Conservation (phyloP, 2,113 vertebrate species). For the Xenus cinereus region DNA sequence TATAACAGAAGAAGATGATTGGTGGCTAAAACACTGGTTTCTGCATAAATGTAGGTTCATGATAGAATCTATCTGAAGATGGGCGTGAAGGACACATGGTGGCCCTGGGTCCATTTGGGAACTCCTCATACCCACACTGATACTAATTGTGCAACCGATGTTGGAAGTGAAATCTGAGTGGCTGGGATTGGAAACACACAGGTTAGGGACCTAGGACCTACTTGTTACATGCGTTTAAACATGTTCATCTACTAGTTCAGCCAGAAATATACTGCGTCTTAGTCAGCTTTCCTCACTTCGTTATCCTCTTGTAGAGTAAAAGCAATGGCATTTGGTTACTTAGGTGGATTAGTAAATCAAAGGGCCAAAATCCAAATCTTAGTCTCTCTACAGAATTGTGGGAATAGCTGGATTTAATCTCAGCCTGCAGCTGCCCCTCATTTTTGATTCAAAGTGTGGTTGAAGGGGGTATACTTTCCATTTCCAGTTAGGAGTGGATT, state of each 20-base stretch:
- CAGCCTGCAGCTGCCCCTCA: background rate
- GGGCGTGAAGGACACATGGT: background rate
- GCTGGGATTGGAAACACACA: background rate
- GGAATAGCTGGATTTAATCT: background rate
- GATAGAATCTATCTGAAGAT: background rate
- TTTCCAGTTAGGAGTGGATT: background rate
- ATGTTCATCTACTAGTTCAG: background rate
- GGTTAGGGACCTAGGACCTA: background rate
- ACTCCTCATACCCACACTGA: background rate
- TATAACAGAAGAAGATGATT: background rate
- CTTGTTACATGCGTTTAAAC: background rate
- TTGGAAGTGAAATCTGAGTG: background rate
- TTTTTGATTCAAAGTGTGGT: background rate
- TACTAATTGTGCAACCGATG: background rate
- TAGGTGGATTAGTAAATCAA: background rate
- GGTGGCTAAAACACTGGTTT: background rate
- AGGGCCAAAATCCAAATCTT: background rate
- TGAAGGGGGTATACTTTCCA: conserved; percentile 1
- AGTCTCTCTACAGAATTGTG: background rate
- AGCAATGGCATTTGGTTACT: background rate
- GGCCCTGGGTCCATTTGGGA: background rate
- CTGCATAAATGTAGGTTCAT: background rate
- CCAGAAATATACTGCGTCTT: background rate
- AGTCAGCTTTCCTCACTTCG: background rate
- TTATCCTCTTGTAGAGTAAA: background rate